Conservation (phyloP, 2,797 vertebrate species). For the Leucoraja ocellata region DNA sequence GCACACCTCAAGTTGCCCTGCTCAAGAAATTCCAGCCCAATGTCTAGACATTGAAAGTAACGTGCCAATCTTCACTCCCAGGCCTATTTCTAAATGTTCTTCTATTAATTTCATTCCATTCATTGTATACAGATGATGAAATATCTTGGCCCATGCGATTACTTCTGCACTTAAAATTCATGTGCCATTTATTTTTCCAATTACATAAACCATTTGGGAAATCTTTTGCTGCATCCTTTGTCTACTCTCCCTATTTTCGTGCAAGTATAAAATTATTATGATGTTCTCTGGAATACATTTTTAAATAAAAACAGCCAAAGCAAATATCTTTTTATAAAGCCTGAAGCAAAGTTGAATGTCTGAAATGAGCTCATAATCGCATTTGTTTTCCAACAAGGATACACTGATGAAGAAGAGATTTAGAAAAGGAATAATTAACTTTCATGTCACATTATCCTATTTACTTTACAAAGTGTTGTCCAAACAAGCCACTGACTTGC, state of each 20-base stretch:
- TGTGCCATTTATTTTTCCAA: conserved; percentile 20
- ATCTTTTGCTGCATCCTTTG: neutral
- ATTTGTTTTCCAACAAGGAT: neutral
- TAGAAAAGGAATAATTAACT: neutral
- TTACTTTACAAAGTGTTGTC: neutral
- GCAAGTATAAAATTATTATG: conserved; percentile 5
- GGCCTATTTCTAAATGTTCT: conserved; percentile 21
- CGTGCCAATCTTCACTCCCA: neutral
- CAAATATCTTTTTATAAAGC: neutral
- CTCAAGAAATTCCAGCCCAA: neutral
- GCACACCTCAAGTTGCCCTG: neutral
- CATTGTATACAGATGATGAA: conserved; percentile 14
- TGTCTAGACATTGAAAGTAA: conserved; percentile 21
- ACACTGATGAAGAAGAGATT: neutral
- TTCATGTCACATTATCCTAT: neutral
- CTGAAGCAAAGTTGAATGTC: neutral
- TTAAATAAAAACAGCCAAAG: neutral
- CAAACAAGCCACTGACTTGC: neutral
- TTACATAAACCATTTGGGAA: neutral
- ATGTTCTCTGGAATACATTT: neutral
- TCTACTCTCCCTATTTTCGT: neutral
- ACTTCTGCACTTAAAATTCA: neutral
- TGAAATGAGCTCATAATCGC: neutral
- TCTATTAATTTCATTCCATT: neutral
- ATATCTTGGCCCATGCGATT: neutral